A percentile compares a stretch with the other conserved stretches of the same genome.
These are phyloP conservation scores for Tilapia sparmanii DNA, from an alignment of 2,113 vertebrate species.

Conservation along the genomic window DNA sequence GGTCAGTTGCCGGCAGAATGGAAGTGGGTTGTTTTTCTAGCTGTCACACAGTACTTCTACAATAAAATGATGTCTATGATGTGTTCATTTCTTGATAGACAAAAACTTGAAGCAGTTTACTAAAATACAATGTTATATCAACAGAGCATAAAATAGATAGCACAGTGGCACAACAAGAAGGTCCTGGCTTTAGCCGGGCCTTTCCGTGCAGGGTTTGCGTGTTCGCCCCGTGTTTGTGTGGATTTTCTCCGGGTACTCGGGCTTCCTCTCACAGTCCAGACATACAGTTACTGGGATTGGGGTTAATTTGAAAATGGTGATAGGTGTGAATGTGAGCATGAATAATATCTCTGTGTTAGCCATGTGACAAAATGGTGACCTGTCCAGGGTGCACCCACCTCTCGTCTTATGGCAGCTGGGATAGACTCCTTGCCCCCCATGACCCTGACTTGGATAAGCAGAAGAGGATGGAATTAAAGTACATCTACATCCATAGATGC, in stretches of 20 bases:
- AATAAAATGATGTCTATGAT: neutral
- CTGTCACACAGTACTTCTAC: neutral
- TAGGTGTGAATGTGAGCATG: neutral
- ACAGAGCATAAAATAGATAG: neutral
- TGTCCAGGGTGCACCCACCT: neutral
- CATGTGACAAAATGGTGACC: neutral
- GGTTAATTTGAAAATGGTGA: neutral
- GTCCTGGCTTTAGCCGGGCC: neutral
- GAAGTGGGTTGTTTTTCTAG: neutral
- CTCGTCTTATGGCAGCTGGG: neutral
- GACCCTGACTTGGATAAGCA: neutral
- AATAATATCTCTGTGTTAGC: neutral
- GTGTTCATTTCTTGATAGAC: neutral
- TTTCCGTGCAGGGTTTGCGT: fast-evolving
- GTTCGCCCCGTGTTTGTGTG: neutral
- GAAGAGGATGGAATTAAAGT: neutral
- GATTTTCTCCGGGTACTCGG: neutral
- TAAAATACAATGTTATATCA: neutral
- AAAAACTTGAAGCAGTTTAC: neutral
- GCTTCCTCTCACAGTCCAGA: neutral
- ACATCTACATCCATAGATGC: neutral
- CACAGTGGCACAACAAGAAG: neutral
- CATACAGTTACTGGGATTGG: fast-evolving
- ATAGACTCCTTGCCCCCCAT: neutral
- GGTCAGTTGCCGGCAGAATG: neutral